These are phyloP conservation scores for Itoplectis maculator DNA, from an alignment of 2,888 invertebrate species.

Conservation along the genomic window DNA sequence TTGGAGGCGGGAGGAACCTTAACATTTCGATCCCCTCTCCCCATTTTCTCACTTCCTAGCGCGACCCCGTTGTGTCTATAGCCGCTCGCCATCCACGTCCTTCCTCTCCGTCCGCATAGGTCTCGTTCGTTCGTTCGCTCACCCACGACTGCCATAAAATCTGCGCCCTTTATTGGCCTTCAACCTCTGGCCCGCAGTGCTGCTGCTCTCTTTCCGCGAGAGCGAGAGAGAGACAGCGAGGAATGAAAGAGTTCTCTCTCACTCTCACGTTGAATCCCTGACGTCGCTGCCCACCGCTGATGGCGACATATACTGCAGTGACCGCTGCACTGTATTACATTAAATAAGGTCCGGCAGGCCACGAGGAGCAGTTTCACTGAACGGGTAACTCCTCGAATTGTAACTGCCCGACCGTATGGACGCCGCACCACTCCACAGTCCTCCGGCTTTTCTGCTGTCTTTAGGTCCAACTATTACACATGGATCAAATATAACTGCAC, in stretches of 20 bases:
- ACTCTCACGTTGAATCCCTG: not conserved
- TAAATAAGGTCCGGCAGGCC: conserved; percentile 14
- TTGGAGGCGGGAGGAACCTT: not conserved
- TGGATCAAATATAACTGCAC: not conserved
- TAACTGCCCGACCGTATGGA: conserved; percentile 31
- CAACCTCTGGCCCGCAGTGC: conserved; percentile 22
- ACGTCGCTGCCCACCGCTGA: not conserved
- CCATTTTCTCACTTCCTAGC: conserved; percentile 31
- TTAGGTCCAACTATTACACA: not conserved
- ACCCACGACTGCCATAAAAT: conserved; percentile 55
- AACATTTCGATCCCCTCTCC: conserved; percentile 12
- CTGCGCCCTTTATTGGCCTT: conserved; percentile 55
- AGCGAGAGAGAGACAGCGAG: too few relatives aligned
- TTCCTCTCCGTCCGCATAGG: conserved; percentile 31
- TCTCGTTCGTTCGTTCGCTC: conserved; percentile 42
- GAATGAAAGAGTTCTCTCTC: too few relatives aligned
- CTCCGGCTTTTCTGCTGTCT: conserved; percentile 5
- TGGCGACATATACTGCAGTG: conserved; percentile 6
- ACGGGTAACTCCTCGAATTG: conserved; percentile 11
- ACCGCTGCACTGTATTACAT: conserved; percentile 15
- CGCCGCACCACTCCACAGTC: not conserved
- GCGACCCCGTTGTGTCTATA: conserved; percentile 40
- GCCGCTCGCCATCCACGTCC: conserved; percentile 30
- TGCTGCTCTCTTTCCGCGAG: too few relatives aligned
- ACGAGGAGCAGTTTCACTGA: conserved; percentile 24